phyloP scores from a whole-genome alignment of 2,113 vertebrate species.

The Ageneiosus marmoratus region DNA sequence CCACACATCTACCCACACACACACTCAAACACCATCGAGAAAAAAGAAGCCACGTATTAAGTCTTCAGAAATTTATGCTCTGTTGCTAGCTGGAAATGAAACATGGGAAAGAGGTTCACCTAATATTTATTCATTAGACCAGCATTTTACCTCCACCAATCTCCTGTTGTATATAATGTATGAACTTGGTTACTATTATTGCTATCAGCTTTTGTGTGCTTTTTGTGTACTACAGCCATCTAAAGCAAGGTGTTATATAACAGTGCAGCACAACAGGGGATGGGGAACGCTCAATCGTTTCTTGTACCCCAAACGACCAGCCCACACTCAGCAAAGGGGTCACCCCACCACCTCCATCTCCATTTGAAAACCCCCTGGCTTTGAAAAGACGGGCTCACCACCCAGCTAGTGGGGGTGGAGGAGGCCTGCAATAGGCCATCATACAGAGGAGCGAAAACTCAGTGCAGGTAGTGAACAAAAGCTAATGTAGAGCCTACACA shows the following conservation, averaged over 20 bases:
- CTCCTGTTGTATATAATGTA: constrained; percentile 21
- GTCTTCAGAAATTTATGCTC: constrained; percentile 50
- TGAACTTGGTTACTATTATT: constrained; percentile 41
- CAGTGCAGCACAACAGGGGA: constrained; percentile 45
- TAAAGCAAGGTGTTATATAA: constrained; percentile 52
- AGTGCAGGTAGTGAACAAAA: constrained; percentile 45
- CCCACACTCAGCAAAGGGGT: constrained; percentile 43
- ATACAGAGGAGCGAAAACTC: constrained; percentile 44
- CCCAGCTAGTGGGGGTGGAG: constrained; percentile 42
- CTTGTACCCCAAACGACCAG: constrained; percentile 47
- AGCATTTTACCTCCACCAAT: constrained; percentile 44
- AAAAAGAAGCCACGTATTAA: constrained; percentile 27
- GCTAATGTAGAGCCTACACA: constrained; percentile 65
- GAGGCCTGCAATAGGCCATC: constrained; percentile 44
- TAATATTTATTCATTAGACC: constrained; percentile 75
- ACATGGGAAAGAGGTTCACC: constrained; percentile 67
- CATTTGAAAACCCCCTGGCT: constrained; percentile 49
- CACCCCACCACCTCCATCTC: constrained; percentile 53
- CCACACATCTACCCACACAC: constrained; percentile 38
- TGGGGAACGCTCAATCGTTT: constrained; percentile 33
- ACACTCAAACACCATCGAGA: constrained; percentile 38
- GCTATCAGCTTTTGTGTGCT: constrained; percentile 46
- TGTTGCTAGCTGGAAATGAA: constrained; percentile 64
- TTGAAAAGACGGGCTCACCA: constrained; percentile 54
- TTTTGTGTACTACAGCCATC: constrained; percentile 24